Conservation (phyloP, 2,113 vertebrate species). For the Indicator maculatus region DNA sequence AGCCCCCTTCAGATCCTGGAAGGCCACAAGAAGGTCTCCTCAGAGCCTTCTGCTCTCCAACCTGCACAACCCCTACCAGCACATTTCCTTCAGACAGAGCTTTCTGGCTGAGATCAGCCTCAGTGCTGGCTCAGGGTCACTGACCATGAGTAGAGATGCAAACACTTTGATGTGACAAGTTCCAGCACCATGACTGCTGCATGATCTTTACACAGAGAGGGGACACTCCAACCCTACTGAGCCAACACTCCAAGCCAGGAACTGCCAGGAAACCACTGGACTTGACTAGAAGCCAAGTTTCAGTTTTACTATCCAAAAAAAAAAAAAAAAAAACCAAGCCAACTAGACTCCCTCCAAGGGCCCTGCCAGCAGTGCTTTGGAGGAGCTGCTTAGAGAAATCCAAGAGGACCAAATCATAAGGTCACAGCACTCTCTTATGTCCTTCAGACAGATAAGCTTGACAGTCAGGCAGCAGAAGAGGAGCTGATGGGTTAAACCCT, state of each 20-base stretch:
- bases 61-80: no score
- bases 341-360: not conserved
- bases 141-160: not conserved
- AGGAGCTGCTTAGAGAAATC: not conserved
- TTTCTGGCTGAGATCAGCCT: not conserved
- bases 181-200: not conserved
- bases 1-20: no score
- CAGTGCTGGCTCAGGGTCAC: not conserved
- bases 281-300: not conserved
- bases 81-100: not conserved
- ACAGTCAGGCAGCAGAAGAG: not conserved
- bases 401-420: not conserved
- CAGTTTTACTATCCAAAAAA: no score
- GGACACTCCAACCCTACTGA: not conserved
- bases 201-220: not conserved
- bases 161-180: not conserved
- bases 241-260: not conserved
- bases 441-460: not conserved
- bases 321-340: not conserved
- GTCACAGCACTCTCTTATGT: not conserved
- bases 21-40: no score
- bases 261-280: not conserved
- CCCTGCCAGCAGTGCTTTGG: not conserved
- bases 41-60: no score
- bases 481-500: rapidly evolving